A percentile compares a stretch with the other conserved stretches of the same genome.
phyloP scores from a whole-genome alignment of 1,140 invertebrate species.

The Tenebrio molitor region DNA sequence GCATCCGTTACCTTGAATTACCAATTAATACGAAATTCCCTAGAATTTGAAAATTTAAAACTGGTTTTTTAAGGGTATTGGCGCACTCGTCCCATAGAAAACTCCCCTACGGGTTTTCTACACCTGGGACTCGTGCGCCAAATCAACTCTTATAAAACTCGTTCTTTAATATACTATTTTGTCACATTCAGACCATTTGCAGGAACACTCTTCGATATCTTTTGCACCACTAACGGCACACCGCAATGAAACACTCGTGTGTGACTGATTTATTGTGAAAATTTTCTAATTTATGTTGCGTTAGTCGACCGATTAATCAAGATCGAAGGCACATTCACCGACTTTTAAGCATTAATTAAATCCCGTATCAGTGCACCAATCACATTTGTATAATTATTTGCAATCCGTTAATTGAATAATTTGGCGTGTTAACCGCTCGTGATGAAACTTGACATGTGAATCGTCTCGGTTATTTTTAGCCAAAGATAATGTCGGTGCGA shows the following conservation, averaged over 20 bases:
- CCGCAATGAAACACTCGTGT: not conserved
- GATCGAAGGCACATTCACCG: conserved; percentile 19
- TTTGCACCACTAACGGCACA: not conserved
- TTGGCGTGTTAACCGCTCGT: conserved; percentile 1
- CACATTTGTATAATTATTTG: conserved; percentile 8
- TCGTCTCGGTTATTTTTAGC: not conserved
- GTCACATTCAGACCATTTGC: too few relatives aligned
- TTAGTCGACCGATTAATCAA: conserved; percentile 17
- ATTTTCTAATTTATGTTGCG: conserved; percentile 31
- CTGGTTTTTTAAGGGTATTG: too few relatives aligned
- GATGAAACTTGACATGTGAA: too few relatives aligned
- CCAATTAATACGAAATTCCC: too few relatives aligned
- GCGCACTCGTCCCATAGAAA: too few relatives aligned
- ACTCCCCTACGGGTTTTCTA: too few relatives aligned
- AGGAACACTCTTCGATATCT: not conserved
- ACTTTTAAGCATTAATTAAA: conserved; percentile 24
- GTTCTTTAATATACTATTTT: too few relatives aligned
- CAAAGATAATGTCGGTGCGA: not conserved
- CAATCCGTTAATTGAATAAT: conserved; percentile 25
- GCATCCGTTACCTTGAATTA: too few relatives aligned
- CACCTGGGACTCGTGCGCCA: too few relatives aligned
- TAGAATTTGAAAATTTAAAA: too few relatives aligned
- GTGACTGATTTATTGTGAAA: conserved; percentile 15
- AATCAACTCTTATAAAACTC: too few relatives aligned
- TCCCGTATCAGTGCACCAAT: conserved; percentile 35